A percentile compares a stretch with the other conserved stretches of the same genome.
phyloP scores from a whole-genome alignment of 2,113 vertebrate species.

The Anoplopoma fimbria region DNA sequence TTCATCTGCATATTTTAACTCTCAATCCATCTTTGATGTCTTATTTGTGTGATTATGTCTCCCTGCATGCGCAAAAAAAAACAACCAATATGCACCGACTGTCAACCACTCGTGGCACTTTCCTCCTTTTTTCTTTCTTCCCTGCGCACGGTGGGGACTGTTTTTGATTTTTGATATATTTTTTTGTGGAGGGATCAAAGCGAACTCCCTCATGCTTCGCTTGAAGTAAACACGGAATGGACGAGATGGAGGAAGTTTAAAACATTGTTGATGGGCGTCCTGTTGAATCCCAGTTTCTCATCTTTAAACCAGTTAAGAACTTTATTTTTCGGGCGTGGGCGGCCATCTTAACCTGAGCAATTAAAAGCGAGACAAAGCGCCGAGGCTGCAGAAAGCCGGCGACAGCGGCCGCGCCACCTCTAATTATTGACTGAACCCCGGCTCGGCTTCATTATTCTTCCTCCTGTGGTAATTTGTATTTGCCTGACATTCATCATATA shows the following conservation, averaged over 20 bases:
- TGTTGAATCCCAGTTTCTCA: slow-evolving; percentile 34
- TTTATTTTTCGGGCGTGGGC: slow-evolving; percentile 31
- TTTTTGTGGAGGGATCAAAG: slow-evolving; percentile 77
- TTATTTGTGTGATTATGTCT: slow-evolving; percentile 87
- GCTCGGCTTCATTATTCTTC: slow-evolving; percentile 84
- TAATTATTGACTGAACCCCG: slow-evolving; percentile 85
- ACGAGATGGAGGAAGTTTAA: slow-evolving; percentile 61
- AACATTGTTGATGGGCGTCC: slow-evolving; percentile 54
- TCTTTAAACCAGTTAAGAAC: slow-evolving; percentile 29
- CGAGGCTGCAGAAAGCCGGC: slow-evolving; percentile 50
- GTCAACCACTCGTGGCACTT: slow-evolving; percentile 76
- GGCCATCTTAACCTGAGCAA: slow-evolving; percentile 83
- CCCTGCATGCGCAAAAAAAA: slow-evolving; percentile 66
- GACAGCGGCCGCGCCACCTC: slow-evolving; percentile 72
- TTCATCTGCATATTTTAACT: slow-evolving; percentile 85
- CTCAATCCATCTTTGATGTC: slow-evolving; percentile 86
- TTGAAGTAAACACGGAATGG: slow-evolving; percentile 74
- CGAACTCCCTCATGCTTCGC: slow-evolving; percentile 69
- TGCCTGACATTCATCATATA: slow-evolving; percentile 86
- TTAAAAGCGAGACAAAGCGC: slow-evolving; percentile 77
- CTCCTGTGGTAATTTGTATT: slow-evolving; percentile 86
- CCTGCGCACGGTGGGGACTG: slow-evolving; percentile 71
- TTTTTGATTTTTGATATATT: slow-evolving; percentile 50
- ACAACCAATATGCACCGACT: slow-evolving; percentile 69
- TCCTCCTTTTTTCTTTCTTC: slow-evolving; percentile 44